Base-by-base conservation (phyloP, 2,113 vertebrate genomes). In the Ariopsis seemanni region DNA sequence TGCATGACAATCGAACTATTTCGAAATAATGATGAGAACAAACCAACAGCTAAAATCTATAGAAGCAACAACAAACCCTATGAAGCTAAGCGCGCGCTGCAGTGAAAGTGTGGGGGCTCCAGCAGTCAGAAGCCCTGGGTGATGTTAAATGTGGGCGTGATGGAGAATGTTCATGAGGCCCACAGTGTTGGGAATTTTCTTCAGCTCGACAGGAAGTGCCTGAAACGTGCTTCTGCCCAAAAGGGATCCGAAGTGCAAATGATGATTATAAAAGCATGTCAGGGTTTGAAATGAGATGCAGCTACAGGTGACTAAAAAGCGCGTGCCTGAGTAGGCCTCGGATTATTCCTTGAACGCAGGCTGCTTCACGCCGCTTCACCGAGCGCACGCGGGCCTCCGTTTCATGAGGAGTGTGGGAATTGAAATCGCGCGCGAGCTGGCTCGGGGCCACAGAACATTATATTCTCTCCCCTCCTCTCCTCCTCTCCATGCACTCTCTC, bases 381-480 rank as follows among this genome's bases (percentile, higher is more conserved):
- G 57, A 15, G 81, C 34, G 60, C 42, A 9, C 34, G 58, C 34
- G 10, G 58, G 80, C 30, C 52, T 42, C 27, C 1, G 53, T 20
- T 72, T 84, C 58, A 84, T 42, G 65, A 57, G n/a, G 67, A 72
- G 4, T 84, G 52, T 72, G 83, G 83, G 83, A 84, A 84, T 84
- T 71, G 52, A 18, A 71, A 62, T 81, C 62, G 58, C 62, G 71
- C 69, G 58, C 84, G 15, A 3, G 53, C n/a, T 57, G 78, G 78
- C 78, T 17, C 78, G 27, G 30, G 78, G 53, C 78, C 78, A 58
- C 93, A 92, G 93, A 92, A 88, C 94, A 94, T 95, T 95, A 92
- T 94, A 94, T 93, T 91, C 93, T 94, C 94, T 94, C 91, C 92
- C 94, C 94, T 93, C 15, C 79, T 94, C 94, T 94, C 91, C 93